A percentile compares a stretch with the other conserved stretches of the same genome.
phyloP scores from a whole-genome alignment of 2,888 invertebrate species.

The Notodonta dromedarius region DNA sequence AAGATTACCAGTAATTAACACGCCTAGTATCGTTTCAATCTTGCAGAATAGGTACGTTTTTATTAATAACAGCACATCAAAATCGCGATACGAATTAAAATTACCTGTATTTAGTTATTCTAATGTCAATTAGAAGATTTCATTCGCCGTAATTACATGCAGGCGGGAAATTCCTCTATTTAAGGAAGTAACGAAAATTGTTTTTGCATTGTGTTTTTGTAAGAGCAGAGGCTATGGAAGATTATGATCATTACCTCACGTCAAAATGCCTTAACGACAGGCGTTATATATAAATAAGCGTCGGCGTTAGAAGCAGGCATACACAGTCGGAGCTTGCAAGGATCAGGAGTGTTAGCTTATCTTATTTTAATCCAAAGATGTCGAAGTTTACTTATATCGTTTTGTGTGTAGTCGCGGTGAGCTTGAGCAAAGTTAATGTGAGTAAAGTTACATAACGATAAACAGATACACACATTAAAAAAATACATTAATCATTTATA shows the following conservation, averaged over 20 bases:
- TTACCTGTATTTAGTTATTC: not conserved
- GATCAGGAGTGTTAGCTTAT: not conserved
- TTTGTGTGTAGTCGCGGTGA: not conserved
- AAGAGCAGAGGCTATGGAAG: not conserved
- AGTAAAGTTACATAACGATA: conserved; percentile 7
- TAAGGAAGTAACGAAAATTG: not conserved
- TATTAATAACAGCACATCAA: not conserved
- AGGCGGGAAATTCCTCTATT: not conserved
- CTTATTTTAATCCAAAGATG: not conserved
- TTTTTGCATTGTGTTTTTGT: not conserved
- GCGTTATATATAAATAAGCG: not conserved
- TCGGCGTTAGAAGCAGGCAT: not conserved
- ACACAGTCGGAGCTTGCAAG: conserved; percentile 1
- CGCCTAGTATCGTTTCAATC: not conserved
- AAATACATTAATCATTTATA: no score
- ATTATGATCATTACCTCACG: not conserved
- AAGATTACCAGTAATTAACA: not conserved
- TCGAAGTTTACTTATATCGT: not conserved
- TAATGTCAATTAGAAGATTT: not conserved
- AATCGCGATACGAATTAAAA: not conserved
- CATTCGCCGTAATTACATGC: not conserved
- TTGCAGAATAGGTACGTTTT: not conserved
- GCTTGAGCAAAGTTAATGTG: conserved; percentile 21
- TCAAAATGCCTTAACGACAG: not conserved
- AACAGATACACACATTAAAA: no score